A percentile compares a stretch with the other conserved stretches of the same genome.
These are phyloP conservation scores for Dolichopus griseipennis DNA, from an alignment of 2,888 invertebrate genomes.

Conservation along the genomic window DNA sequence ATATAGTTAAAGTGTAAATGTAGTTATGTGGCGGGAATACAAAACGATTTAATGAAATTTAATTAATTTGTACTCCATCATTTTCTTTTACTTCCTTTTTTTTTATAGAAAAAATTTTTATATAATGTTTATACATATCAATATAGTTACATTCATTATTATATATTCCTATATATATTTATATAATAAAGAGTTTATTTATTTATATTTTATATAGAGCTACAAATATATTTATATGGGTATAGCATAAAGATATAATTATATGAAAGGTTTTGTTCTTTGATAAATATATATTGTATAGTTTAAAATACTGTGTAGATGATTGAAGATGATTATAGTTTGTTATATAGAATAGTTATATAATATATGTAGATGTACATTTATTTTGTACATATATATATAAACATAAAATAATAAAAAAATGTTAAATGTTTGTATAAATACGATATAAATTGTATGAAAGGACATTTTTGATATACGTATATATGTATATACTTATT, in stretches of 20 bases:
- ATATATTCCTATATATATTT: background rate
- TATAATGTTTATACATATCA: background rate
- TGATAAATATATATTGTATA: too few relatives aligned
- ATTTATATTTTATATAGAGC: too few relatives aligned
- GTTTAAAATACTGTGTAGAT: background rate
- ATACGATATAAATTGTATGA: too few relatives aligned
- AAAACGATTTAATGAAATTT: constrained; percentile 17
- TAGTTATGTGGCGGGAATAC: constrained; percentile 8
- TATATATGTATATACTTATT: background rate
- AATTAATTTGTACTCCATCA: constrained; percentile 17
- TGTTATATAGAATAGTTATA: background rate
- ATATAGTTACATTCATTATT: background rate
- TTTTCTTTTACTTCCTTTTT: background rate
- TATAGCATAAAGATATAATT: too few relatives aligned
- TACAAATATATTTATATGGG: background rate
- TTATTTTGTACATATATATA: too few relatives aligned
- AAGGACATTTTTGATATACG: background rate
- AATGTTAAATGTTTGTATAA: too few relatives aligned
- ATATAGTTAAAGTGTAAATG: background rate
- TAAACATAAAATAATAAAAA: too few relatives aligned
- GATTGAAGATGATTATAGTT: background rate
- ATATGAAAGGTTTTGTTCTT: too few relatives aligned
- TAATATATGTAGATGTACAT: background rate
- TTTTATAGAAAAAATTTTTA: background rate
- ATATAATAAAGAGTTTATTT: too few relatives aligned